Evolutionary conservation across 1,140 invertebrate genomes (phyloP).

Genomic region (Caenorhabditis elegans): WBcel235 BX284606.5:2469001-2469500

Average conservation of each 20-base stretch:
- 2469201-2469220: neutral
- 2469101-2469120: too few relatives aligned
- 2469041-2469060: too few relatives aligned
- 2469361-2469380: slow-evolving; percentile 45
- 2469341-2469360: slow-evolving; percentile 46
- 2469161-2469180: too few relatives aligned
- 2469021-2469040: too few relatives aligned
- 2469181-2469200: too few relatives aligned
- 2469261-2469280: neutral
- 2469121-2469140: too few relatives aligned
- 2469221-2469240: slow-evolving; percentile 22
- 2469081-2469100: too few relatives aligned
- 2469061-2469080: too few relatives aligned
- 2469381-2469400: slow-evolving; percentile 48
- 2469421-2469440: slow-evolving; percentile 49
- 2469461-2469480: neutral
- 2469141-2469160: too few relatives aligned
- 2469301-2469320: slow-evolving; percentile 31
- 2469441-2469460: slow-evolving; percentile 46
- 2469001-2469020: too few relatives aligned
- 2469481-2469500: neutral
- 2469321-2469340: neutral
- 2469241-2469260: neutral
- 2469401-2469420: slow-evolving; percentile 49
- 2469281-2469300: neutral